Evolutionary conservation across 1,140 invertebrate genomes (phyloP), one percentile per base, ranked within the genome.

Genomic region (Lethocerus indicus): DNA sequence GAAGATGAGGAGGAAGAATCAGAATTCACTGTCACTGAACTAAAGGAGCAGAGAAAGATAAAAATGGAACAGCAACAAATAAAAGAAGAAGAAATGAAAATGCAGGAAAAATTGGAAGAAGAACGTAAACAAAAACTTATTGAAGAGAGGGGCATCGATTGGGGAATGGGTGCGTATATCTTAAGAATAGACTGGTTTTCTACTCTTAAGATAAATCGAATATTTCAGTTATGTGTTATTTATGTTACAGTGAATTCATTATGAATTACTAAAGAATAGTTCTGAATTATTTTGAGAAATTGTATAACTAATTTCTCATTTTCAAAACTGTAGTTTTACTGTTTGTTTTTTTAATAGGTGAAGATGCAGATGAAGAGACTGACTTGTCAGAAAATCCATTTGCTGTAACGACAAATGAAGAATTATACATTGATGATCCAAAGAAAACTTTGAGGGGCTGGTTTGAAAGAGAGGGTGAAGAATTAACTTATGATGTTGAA

Each of bases 361-460:
- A 90, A 51, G 87, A 91, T 64, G 88, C 87, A 1, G 85, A 86
- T 51, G 87, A 89, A 59, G 86, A 89, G 57, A 75, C 78, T 0
- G 84, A 87, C 63, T 59, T 83, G 7, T 64, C 75, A 2, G 81
- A 84, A 44, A 92, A 92, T 69, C 88, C 87, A 1, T 92, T 76
- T 65, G 86, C 87, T 0, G 67, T 71, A 42, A 75, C 76, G 1
- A 73, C 71, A 39, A 87, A 91, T 63, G 89, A 94, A 63, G 85
- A 92, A 54, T 61, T 94, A 4, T 93, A 87, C 63, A 66, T 94
- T 23, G 81, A 90, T 47, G 92, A 98, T 70, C 93, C 94, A 0
- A 96, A 97, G 64, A 94, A 93, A 65, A 89, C 89, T 2, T 63
- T 98, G 4, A 69, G 87, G 56, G 87, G 88, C 0, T 98, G 89